Base-by-base conservation (phyloP, 2,888 invertebrate genomes). In the Leptothorax acervorum region DNA sequence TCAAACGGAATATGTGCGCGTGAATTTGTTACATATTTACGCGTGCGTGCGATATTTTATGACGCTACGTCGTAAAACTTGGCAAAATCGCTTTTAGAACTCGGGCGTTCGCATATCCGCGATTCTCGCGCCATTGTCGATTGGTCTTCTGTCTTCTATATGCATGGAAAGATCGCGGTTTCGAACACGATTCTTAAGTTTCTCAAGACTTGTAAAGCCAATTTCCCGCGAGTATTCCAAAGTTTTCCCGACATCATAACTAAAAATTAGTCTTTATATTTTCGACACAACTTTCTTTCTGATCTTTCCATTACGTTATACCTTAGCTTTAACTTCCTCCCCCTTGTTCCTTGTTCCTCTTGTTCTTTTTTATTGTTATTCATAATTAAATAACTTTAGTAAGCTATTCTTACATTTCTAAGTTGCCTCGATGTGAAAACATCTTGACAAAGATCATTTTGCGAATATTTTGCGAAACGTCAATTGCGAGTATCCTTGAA, bases 21-120 rank as follows among this genome's bases (percentile, higher is more conserved):
- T 76, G 84, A 85, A 85, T 87, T 86, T 55, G 83, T 51, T 70
- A 66, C 71, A 60, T 57, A 39, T 70, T 42, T 63, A 57, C 45
- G 71, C 57, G 4, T 31, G 48, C 55, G 28, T n/a, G 31, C 51
- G 39, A 62, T 57, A 66, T 48, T 84, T 82, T 82, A 82, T 42
- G 45, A 74, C 66, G 42, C 31, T 74, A 60, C 12, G 8, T 12
- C n/a, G 45, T 18, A 5, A 85, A 92, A 92, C 90, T 92, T 91
- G 11, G 84, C 86, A 88, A 88, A 92, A 92, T 90, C 92, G 88
- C 85, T 88, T 89, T 87, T 88, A 87, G 88, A 89, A 86, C 87
- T 87, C 84, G 63, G 83, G 81, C 78, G 87, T 31, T 75, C 71
- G 53, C 55, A 18, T 63, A 63, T 53, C 53, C 55, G 45, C 63